Evolutionary conservation across 2,888 invertebrate genomes (phyloP).

Genomic region (Hydropsyche betteni): DNA sequence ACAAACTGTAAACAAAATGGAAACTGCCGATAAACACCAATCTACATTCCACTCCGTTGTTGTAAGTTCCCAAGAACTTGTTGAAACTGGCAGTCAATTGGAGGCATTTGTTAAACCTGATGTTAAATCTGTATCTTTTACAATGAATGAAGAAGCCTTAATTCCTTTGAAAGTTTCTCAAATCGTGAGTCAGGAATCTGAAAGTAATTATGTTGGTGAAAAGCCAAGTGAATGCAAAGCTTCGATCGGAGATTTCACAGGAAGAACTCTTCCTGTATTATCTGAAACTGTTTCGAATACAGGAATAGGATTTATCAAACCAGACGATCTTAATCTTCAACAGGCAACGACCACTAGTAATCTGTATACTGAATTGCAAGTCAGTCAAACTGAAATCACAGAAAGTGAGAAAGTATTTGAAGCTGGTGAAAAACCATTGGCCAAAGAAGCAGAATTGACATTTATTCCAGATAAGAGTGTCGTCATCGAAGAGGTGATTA

Average conservation of each 20-base stretch:
- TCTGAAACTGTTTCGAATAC: slow-evolving; percentile 63
- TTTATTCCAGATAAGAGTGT: slow-evolving; percentile 61
- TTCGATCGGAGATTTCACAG: slow-evolving; percentile 58
- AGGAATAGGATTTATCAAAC: slow-evolving; percentile 58
- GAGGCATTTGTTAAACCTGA: slow-evolving; percentile 46
- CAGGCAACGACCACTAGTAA: slow-evolving; percentile 59
- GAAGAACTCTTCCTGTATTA: slow-evolving; percentile 65
- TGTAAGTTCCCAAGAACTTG: slow-evolving; percentile 45
- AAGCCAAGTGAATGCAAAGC: slow-evolving; percentile 57
- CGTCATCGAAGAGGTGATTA: slow-evolving; percentile 64
- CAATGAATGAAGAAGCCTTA: slow-evolving; percentile 40
- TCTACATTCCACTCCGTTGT: slow-evolving; percentile 44
- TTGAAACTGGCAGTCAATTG: slow-evolving; percentile 42
- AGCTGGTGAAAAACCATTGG: slow-evolving; percentile 54
- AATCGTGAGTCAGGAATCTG: slow-evolving; percentile 53
- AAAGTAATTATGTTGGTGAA: slow-evolving; percentile 54
- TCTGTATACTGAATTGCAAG: slow-evolving; percentile 57
- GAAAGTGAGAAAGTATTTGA: slow-evolving; percentile 61
- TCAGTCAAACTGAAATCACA: slow-evolving; percentile 60
- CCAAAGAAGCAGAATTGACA: slow-evolving; percentile 56
- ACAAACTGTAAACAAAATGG: slow-evolving; percentile 54
- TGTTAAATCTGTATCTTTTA: slow-evolving; percentile 44
- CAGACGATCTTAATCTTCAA: slow-evolving; percentile 57
- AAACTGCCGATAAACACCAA: slow-evolving; percentile 56
- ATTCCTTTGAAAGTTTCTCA: slow-evolving; percentile 47